Percentiles rank a stretch among this genome's conserved stretches.
These are phyloP conservation scores for Pseudomugil tenellus DNA, from an alignment of 2,797 vertebrate species.

Conservation along the genomic window DNA sequence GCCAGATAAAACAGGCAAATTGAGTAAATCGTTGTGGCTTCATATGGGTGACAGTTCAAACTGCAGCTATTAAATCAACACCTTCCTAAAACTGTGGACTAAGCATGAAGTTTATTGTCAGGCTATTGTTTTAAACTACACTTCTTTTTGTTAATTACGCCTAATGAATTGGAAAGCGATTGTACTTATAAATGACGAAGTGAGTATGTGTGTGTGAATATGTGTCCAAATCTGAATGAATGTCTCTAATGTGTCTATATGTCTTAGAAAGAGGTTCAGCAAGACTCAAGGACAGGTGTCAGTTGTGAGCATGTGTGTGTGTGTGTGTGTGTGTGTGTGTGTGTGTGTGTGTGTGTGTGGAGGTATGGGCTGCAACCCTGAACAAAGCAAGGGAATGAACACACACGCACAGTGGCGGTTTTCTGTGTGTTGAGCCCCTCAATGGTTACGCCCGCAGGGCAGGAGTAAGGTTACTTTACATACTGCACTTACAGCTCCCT, in stretches of 20 bases:
- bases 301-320: slow-evolving; percentile 33
- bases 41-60: not conserved
- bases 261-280: slow-evolving; percentile 43
- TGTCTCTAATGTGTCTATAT: slow-evolving; percentile 14
- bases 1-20: not conserved
- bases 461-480: slow-evolving; percentile 84
- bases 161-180: slow-evolving; percentile 2
- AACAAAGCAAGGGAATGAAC: slow-evolving; percentile 65
- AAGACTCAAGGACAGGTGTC: slow-evolving; percentile 69
- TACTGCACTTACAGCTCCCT: slow-evolving; percentile 85
- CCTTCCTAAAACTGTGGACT: not conserved
- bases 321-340: no score
- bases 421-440: slow-evolving; percentile 62
- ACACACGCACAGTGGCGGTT: slow-evolving; percentile 60
- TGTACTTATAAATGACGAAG: not conserved
- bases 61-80: slow-evolving; percentile 1
- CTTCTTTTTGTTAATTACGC: not conserved
- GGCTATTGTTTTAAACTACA: not conserved
- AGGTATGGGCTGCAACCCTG: slow-evolving; percentile 62
- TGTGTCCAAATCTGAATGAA: slow-evolving; percentile 16
- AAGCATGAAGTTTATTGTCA: slow-evolving; percentile 1
- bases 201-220: slow-evolving; percentile 3
- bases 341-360: slow-evolving; percentile 54
- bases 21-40: not conserved
- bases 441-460: slow-evolving; percentile 70